Percentiles rank a stretch among this genome's conserved stretches.
phyloP scores from a whole-genome alignment of 2,888 invertebrate genomes.

The Dryobotodes eremita region DNA sequence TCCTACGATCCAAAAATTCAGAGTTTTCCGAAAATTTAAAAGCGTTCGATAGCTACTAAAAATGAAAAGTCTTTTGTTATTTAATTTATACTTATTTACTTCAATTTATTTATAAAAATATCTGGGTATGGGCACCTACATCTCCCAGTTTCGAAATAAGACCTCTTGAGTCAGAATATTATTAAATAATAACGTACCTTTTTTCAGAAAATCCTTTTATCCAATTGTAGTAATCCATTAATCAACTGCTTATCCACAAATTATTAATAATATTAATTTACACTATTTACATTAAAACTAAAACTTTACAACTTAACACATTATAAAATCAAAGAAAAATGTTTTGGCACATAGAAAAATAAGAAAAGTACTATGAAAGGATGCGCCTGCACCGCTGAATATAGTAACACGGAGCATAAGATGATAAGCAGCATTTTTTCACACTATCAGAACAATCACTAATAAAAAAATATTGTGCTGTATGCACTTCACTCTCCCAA shows the following conservation, averaged over 20 bases:
- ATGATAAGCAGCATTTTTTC: slow-evolving; percentile 60
- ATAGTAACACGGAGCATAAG: slow-evolving; percentile 62
- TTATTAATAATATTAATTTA: not conserved
- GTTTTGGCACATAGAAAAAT: slow-evolving; percentile 71
- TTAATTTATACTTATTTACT: not conserved
- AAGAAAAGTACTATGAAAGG: slow-evolving; percentile 68
- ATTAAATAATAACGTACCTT: not conserved
- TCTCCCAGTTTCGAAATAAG: not conserved
- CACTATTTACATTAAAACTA: not conserved
- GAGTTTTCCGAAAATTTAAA: not conserved
- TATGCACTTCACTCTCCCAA: slow-evolving; percentile 22
- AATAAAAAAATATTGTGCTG: not conserved
- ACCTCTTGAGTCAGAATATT: not conserved
- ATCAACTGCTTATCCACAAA: not conserved
- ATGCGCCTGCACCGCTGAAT: slow-evolving; percentile 65
- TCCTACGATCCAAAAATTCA: not conserved
- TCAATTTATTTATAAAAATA: not conserved
- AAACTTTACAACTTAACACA: not conserved
- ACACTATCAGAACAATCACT: not conserved
- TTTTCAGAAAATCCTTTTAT: slow-evolving; percentile 4
- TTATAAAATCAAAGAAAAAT: slow-evolving; percentile 62
- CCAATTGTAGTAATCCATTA: slow-evolving; percentile 10
- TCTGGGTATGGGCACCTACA: not conserved
- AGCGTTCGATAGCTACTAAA: not conserved
- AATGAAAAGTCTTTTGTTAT: not conserved